phyloP scores from a whole-genome alignment of 1,140 invertebrate genomes.

The Drosophila carrolli region DNA sequence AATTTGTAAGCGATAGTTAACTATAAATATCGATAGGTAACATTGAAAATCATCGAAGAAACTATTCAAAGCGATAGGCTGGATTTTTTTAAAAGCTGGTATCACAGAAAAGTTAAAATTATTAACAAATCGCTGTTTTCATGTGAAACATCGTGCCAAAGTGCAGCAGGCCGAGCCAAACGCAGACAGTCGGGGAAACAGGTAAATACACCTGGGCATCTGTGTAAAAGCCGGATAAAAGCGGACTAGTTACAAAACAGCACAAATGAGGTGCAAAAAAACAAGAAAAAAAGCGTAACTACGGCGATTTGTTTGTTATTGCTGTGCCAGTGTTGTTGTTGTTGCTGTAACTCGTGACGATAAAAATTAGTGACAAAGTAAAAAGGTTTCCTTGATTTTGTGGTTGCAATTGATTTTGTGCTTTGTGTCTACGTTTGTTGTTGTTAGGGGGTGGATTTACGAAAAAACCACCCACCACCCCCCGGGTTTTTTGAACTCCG shows the following conservation, averaged over 20 bases:
- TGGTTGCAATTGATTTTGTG: constrained; percentile 64
- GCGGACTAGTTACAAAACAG: constrained; percentile 4
- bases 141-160: constrained; percentile 9
- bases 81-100: background rate
- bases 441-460: constrained; percentile 29
- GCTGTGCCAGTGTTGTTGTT: constrained; percentile 14
- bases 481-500: constrained; percentile 9
- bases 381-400: background rate
- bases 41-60: too few relatives aligned
- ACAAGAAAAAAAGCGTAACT: background rate
- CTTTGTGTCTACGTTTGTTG: constrained; percentile 28
- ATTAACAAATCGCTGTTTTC: too few relatives aligned
- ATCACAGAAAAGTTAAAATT: constrained; percentile 1
- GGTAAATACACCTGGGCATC: constrained; percentile 1
- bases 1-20: too few relatives aligned
- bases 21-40: too few relatives aligned
- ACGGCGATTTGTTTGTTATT: constrained; percentile 24
- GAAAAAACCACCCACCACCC: constrained; percentile 1
- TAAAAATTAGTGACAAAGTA: constrained; percentile 21
- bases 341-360: constrained; percentile 32
- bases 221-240: constrained; percentile 1
- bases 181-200: background rate
- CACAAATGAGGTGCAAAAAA: background rate
- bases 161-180: background rate
- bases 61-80: background rate